Evolutionary conservation across 2,113 vertebrate species (phyloP).

Genomic region (Pao palembangensis): DNA sequence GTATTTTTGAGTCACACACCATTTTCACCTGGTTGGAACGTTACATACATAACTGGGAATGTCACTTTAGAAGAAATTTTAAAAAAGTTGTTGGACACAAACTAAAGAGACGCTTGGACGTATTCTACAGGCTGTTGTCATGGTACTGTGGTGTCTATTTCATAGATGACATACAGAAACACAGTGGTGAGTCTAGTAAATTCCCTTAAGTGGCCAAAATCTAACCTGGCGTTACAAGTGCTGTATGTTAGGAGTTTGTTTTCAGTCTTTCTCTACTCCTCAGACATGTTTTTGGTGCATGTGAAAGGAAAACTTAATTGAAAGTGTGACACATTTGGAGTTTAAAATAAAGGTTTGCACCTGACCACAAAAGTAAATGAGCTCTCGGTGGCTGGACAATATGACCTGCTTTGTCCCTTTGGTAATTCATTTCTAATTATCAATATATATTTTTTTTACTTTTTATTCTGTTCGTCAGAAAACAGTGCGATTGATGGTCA

Average conservation of each 20-base stretch:
- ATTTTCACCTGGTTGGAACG: too few species aligned
- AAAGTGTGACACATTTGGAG: too few species aligned
- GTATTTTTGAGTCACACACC: too few species aligned
- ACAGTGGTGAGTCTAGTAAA: not conserved
- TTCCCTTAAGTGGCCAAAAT: constrained; percentile 20
- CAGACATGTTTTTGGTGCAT: not conserved
- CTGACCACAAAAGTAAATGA: not conserved
- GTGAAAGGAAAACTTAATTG: not conserved
- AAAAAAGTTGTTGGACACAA: too few species aligned
- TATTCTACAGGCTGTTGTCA: too few species aligned
- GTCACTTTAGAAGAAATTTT: too few species aligned
- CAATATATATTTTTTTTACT: not conserved
- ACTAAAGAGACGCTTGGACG: too few species aligned
- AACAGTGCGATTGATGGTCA: constrained; percentile 90
- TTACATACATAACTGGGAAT: too few species aligned
- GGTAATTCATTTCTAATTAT: not conserved
- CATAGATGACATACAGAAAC: too few species aligned
- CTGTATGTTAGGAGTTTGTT: not conserved
- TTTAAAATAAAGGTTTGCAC: not conserved
- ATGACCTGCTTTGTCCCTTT: not conserved
- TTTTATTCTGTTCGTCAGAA: constrained; percentile 74
- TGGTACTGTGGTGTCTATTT: too few species aligned
- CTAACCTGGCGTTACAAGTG: constrained; percentile 24
- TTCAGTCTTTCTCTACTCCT: not conserved
- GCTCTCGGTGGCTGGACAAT: not conserved